Evolutionary conservation across 35 echinoderm and acorn worm genomes (phyloP), one percentile per base, ranked within the genome.

Genomic region (Anneissia japonica): DNA sequence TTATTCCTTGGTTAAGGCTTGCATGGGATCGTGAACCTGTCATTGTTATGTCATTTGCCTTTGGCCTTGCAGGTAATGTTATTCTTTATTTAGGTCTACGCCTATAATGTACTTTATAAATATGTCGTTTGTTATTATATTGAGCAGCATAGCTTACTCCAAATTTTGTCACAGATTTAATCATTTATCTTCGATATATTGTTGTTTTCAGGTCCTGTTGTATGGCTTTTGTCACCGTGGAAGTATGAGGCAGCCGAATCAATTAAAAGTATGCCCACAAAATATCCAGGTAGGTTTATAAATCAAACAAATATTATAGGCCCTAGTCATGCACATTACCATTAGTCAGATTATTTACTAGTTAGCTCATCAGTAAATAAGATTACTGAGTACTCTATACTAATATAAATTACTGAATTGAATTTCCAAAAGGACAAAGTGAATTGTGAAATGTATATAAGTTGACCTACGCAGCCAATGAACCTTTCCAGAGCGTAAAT

Each of bases 11-110:
- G 36, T 51, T 92, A 3, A 92, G 64, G 74, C 84, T 84, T 85
- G 30, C 91, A 34, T 92, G 91, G 91, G 91, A 92, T 74, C 88
- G 84, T 46, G 91, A 92, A 73, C 91, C 91, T 79, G 91, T 92
- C 26, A 77, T 92, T 38, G 81, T 92, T 19, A 43, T 88, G 46
- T 88, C 91, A 13, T 74, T 87, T 39, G 39, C 72, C 5, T 46
- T 77, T 38, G 91, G 91, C 0, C 29, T 74, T 32, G 6, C 75
- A 72, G 87, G 91, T 92, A 46, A 84, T 83, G 39, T 26, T 19
- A 46, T 72, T 83, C 21, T 0, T 39, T 41, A 17, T 83, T 41
- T 30, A 34, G 3, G 32, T 26, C 79, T 33, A 35, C 3, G 37
- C 21, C n/a, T 1, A 35, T 4, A 33, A 39, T 9, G 23, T 16